Evolutionary conservation across 2,797 vertebrate species (phyloP), one percentile per base, ranked within the genome.

Genomic region (Periparus ater): DNA sequence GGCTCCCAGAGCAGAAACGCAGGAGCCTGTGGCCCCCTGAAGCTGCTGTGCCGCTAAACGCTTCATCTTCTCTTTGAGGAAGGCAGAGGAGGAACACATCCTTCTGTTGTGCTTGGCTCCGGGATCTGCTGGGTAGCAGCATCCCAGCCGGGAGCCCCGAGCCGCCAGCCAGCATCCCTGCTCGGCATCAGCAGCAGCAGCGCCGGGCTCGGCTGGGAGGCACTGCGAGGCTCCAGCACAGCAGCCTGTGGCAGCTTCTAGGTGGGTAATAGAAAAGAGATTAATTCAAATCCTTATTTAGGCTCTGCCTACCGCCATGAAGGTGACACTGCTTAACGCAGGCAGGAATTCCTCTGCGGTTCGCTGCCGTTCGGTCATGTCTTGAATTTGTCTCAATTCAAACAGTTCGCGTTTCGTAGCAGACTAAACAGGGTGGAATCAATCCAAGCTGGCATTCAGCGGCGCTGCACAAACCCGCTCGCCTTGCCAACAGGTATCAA

Each of bases 401-500:
- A 89, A 42, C 84, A 81, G 87, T 79, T 89, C 60, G 89, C 25
- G 0, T 93, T 94, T 11, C 32, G 95, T 6, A 84, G 55, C 60
- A 84, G 80, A 36, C 72, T 61, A 74, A 95, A 83, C 21, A 75
- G 73, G 45, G 80, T 89, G 91, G 94, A 89, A 89, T 86, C 91
- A 53, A 88, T 91, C 95, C 96, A 88, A 47, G 17, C 91, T 88
- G 85, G 88, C 95, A 50, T 47, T 29, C 11, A 58, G 19, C 42
- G 7, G 62, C 11, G 7, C 88, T 62, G 19, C 62, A 72, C 82
- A 67, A 25, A 32, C 48, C 86, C 76, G 89, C 81, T 88, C 1
- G 6, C 12, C 44, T 73, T 95, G 94, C 96, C 97, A 98, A 98
- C 97, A 98, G 98, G 98, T 98, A 97, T 92, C 97, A 91, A 45